A percentile compares a stretch with the other conserved stretches of the same genome.
These are phyloP conservation scores for Fistularia tabacaria DNA, from an alignment of 2,797 vertebrate genomes.

Conservation along the genomic window DNA sequence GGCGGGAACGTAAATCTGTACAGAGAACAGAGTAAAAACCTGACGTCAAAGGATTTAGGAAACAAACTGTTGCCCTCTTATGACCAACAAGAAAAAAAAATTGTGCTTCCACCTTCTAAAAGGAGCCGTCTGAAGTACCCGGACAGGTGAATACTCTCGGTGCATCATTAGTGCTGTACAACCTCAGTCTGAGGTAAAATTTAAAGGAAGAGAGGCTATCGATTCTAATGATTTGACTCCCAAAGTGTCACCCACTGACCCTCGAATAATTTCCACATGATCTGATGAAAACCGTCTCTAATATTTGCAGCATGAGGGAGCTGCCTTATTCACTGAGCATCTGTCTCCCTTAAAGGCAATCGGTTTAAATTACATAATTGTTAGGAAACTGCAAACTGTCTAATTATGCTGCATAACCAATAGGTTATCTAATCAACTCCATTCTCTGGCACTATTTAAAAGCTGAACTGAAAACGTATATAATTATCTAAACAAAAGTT, in stretches of 20 bases:
- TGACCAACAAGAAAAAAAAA: background rate
- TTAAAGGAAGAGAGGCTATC: conserved; percentile 36
- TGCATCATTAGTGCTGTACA: too few species aligned
- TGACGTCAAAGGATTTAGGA: conserved; percentile 7
- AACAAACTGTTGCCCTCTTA: background rate
- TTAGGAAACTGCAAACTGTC: conserved; percentile 39
- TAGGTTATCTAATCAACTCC: conserved; percentile 42
- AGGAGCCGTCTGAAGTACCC: too few species aligned
- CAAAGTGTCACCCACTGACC: conserved; percentile 19
- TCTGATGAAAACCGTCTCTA: conserved; percentile 17
- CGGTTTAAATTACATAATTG: conserved; percentile 47
- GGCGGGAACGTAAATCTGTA: conserved; percentile 35
- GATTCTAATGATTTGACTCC: conserved; percentile 44
- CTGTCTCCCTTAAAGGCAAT: conserved; percentile 35
- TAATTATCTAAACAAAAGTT: conserved; percentile 38
- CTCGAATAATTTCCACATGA: conserved; percentile 14
- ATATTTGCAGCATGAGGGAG: conserved; percentile 13
- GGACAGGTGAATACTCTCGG: too few species aligned
- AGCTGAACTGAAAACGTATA: conserved; percentile 18
- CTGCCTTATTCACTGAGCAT: conserved; percentile 40
- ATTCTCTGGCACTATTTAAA: conserved; percentile 23
- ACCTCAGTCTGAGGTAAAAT: conserved; percentile 28
- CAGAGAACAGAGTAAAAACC: conserved; percentile 9
- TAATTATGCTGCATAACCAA: conserved; percentile 46
- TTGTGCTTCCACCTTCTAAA: conserved; percentile 7